Base-by-base conservation (phyloP, 1,140 invertebrate genomes). In the Tetramorium simillimum region DNA sequence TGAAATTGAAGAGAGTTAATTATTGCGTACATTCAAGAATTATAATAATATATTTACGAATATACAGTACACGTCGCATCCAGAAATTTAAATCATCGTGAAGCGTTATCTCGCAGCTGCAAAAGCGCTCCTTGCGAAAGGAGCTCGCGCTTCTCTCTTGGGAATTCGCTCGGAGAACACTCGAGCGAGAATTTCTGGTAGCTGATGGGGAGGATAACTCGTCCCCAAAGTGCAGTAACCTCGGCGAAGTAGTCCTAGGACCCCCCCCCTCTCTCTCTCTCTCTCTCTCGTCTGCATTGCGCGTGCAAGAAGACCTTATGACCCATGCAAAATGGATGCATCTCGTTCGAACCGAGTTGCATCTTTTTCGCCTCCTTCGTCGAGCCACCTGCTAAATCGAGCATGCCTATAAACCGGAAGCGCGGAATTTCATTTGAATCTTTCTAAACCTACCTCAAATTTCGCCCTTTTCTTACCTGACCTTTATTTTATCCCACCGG, bases 161-260 rank as follows among this genome's bases (percentile, higher is more conserved):
- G 46, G 84, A 87, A 78, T 87, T 90, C 53, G 40, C 16, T 46
- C 21, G 62, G 73, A 65, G 88, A 91, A 90, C 67, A 84, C 77
- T 86, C 72, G 49, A 40, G 62, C 58, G 60, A 78, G 73, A 90
- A 90, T 91, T 90, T 89, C 87, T 90, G 82, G 72, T 90, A 77
- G 89, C 89, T 89, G 89, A 91, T 91, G 90, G 89, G 87, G 49
- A 89, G 90, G 90, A 92, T 94, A 94, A 95, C 92, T 93, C 85
- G 92, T 95, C 94, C 94, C 94, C 72, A 82, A 94, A 94, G 94
- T 94, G 93, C 92, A 93, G 92, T 95, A 94, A 94, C 93, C 92
- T 92, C 90, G 77, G 92, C 89, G 72, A 89, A 92, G 88, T 89
- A 92, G 87, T 91, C 86, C 78, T 84, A 21, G 62, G 72, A 75